Evolutionary conservation across 2,888 invertebrate species (phyloP).

Genomic region (Mythimna albipuncta): DNA sequence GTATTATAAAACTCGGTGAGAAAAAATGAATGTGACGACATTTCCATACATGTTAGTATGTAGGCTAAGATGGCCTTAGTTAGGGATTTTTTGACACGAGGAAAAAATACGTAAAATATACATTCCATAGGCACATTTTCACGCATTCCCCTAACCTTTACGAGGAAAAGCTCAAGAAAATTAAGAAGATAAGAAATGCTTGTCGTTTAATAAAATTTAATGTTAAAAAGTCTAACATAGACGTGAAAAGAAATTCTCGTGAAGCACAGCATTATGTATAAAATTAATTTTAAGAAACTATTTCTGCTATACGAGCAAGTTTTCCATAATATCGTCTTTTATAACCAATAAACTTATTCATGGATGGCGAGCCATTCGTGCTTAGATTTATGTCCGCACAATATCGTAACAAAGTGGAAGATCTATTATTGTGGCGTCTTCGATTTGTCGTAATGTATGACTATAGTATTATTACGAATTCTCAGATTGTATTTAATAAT

Average conservation of each 20-base stretch:
- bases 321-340: conserved; percentile 48
- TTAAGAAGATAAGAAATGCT: conserved; percentile 33
- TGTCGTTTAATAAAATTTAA: conserved; percentile 60
- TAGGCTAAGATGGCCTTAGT: conserved; percentile 40
- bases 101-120: conserved; percentile 27
- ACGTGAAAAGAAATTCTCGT: conserved; percentile 49
- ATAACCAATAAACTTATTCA: conserved; percentile 50
- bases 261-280: conserved; percentile 48
- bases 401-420: conserved; percentile 20
- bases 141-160: conserved; percentile 38
- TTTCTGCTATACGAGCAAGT: conserved; percentile 22
- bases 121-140: conserved; percentile 30
- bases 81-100: conserved; percentile 27
- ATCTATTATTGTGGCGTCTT: conserved; percentile 19
- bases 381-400: conserved; percentile 31
- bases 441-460: conserved; percentile 21
- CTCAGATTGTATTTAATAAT: conserved; percentile 3
- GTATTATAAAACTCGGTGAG: neutral
- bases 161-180: conserved; percentile 52
- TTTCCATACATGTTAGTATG: neutral
- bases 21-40: neutral
- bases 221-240: conserved; percentile 42
- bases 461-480: neutral
- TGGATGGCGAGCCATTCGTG: conserved; percentile 9
- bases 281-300: conserved; percentile 58